A percentile compares a stretch with the other conserved stretches of the same genome.
Evolutionary conservation across 1,140 invertebrate genomes (phyloP).

Genomic region (Uloborus diversus): DNA sequence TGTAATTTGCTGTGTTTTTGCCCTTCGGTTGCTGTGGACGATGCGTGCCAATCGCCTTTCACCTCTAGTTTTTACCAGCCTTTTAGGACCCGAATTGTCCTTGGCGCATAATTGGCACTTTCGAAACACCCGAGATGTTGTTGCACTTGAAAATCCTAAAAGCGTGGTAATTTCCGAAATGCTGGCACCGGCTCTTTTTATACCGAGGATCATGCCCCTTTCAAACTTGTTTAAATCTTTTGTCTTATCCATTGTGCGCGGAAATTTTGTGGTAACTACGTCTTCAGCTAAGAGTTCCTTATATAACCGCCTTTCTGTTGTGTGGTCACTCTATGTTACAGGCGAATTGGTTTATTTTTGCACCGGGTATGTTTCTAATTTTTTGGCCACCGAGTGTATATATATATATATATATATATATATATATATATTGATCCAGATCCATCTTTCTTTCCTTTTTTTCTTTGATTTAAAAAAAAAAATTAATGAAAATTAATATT

Average conservation of each 20-base stretch:
- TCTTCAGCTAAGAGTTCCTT: no score
- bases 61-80: not conserved
- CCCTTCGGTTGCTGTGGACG: not conserved
- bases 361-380: no score
- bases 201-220: not conserved
- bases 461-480: no score
- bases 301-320: no score
- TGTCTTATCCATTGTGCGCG: not conserved
- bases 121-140: not conserved
- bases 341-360: no score
- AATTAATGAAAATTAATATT: no score
- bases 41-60: not conserved
- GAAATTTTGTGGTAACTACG: no score
- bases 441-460: no score
- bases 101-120: not conserved
- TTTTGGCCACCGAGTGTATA: no score
- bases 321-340: no score
- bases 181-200: not conserved
- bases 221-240: not conserved
- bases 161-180: not conserved
- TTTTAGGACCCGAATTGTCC: not conserved
- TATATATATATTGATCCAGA: no score
- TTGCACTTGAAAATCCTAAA: not conserved
- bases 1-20: not conserved
- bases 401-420: no score